Percentiles rank a stretch among this genome's conserved stretches.
Conservation (phyloP, 1,140 invertebrate genomes). For the Melitaea cinxia region DNA sequence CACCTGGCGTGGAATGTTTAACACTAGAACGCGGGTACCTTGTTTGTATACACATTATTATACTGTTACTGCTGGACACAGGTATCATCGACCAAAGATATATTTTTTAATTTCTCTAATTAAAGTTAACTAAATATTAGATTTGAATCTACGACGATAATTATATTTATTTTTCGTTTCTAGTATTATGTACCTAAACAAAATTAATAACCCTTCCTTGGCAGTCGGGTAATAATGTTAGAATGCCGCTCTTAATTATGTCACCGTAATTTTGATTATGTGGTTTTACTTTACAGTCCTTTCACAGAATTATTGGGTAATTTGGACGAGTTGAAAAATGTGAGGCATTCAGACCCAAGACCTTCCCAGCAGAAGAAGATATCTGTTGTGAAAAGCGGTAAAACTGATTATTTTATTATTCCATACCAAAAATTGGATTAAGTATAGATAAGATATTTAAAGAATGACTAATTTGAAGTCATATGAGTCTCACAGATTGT, state of each 20-base stretch:
- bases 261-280: not conserved
- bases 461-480: not conserved
- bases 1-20: constrained; percentile 94
- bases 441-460: constrained; percentile 8
- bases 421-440: not conserved
- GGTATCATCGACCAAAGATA: too few relatives aligned
- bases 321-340: constrained; percentile 69
- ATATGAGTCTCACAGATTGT: not conserved
- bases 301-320: constrained; percentile 76
- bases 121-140: too few relatives aligned
- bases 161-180: too few relatives aligned
- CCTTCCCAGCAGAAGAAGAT: constrained; percentile 64
- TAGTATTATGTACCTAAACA: too few relatives aligned
- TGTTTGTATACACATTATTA: not conserved
- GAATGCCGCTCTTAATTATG: too few relatives aligned
- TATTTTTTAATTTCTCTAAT: too few relatives aligned
- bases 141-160: too few relatives aligned
- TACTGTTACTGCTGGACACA: not conserved
- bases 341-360: constrained; percentile 56
- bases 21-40: constrained; percentile 91
- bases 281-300: constrained; percentile 53
- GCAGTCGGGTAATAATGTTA: too few relatives aligned
- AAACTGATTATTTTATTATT: constrained; percentile 25
- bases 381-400: constrained; percentile 72
- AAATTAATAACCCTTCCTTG: too few relatives aligned